Base-by-base conservation (phyloP, 1,140 invertebrate genomes). In the Panagrolaimus sp. region DNA sequence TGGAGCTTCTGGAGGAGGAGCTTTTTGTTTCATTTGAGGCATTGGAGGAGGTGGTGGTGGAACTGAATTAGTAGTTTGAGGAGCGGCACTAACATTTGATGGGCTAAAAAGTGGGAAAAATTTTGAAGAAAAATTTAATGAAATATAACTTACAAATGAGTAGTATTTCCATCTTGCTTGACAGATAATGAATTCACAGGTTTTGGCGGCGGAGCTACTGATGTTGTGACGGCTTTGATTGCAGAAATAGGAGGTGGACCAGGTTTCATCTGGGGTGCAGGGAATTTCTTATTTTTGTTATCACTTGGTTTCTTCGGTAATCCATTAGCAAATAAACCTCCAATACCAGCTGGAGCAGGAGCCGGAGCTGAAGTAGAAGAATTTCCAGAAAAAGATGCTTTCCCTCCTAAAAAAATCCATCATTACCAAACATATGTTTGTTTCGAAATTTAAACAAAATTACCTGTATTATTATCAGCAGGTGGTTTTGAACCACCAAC, bases 291-390 rank as follows among this genome's bases (percentile, higher is more conserved):
- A 28, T 58, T 58, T 21, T 58, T 58, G 3, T 26, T 58, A 58
- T 58, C 52, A 58, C 52, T 58, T 28, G 52, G 52, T 17, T 28
- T 58, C 28, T 58, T 58, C 4, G 52, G 52, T 58, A 58, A 21
- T 12, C 52, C 52, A 58, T 58, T 28, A 5, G 52, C 52, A 58
- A 58, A 58, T 58, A 58, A 21, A 5, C 52, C n/a, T 58, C 52
- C 52, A 21, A 58, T 58, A 28, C 52, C 52, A 21, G 28, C 28
- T 2, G 52, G 15, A 26, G 10, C 52, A 12, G 21, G 21, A 26
- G 52, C 52, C 12, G 52, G 17, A 3, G 21, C 15, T 58, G 52
- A 58, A 0, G 52, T n/a, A 38, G 32, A 38, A 21, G 52, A 28
- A 2, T 21, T 28, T 58, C 21, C 21, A 12, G 52, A 15, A 14